Evolutionary conservation across 2,888 invertebrate genomes (phyloP).

Genomic region (Lasioglossum vierecki): DNA sequence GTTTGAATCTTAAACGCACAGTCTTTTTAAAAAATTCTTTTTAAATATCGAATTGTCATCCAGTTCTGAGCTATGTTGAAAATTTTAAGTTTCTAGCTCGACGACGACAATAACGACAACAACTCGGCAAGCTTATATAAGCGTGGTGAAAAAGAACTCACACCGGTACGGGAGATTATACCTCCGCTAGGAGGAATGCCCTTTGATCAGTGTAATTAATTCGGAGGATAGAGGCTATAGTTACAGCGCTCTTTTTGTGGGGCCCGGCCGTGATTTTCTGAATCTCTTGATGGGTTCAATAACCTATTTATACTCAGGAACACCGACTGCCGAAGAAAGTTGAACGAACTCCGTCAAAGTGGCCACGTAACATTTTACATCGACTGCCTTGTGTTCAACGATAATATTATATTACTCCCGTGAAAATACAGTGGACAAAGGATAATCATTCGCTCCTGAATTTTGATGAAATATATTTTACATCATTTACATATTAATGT

Average conservation of each 20-base stretch:
- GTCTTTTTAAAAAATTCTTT: too few species aligned
- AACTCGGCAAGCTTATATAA: too few species aligned
- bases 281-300: background rate
- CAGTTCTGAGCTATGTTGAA: too few species aligned
- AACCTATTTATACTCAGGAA: background rate
- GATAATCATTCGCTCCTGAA: too few species aligned
- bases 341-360: constrained; percentile 11
- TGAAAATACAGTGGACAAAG: too few species aligned
- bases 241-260: background rate
- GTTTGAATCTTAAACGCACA: too few species aligned
- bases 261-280: background rate
- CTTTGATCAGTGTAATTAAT: constrained; percentile 8
- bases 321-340: background rate
- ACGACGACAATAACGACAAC: too few species aligned
- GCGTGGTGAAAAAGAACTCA: background rate
- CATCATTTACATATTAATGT: too few species aligned
- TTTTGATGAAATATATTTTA: too few species aligned
- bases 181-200: background rate
- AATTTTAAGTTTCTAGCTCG: too few species aligned
- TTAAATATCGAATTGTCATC: too few species aligned
- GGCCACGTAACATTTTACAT: background rate
- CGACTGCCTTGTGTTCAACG: background rate
- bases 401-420: background rate
- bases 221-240: background rate
- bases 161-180: background rate